Percentiles rank a stretch among this genome's conserved stretches.
Conservation (phyloP, 2,888 invertebrate genomes). For the Chaitophorus viminalis region DNA sequence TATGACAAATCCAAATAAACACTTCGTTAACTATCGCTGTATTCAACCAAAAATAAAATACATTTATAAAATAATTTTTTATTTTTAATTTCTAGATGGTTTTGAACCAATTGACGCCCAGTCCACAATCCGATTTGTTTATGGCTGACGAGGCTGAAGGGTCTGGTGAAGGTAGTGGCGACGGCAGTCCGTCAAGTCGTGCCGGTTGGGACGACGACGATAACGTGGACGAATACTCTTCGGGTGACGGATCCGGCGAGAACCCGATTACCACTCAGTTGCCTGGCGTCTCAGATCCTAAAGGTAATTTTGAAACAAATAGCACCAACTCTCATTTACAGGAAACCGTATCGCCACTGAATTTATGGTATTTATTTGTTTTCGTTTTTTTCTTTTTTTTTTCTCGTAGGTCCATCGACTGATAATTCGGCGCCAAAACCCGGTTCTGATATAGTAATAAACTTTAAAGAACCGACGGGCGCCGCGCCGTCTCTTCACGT, state of each 20-base stretch:
- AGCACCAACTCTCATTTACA: too few relatives aligned
- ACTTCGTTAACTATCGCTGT: too few relatives aligned
- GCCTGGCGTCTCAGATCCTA: slow-evolving; percentile 11
- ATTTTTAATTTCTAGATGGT: slow-evolving; percentile 64
- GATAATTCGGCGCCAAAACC: slow-evolving; percentile 8
- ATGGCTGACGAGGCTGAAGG: slow-evolving; percentile 65
- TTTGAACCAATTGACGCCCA: slow-evolving; percentile 65
- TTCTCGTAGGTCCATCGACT: slow-evolving; percentile 3
- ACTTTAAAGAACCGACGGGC: slow-evolving; percentile 7
- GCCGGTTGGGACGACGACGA: slow-evolving; percentile 69
- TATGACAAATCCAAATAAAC: too few relatives aligned
- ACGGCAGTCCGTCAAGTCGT: slow-evolving; percentile 70
- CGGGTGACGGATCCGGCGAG: slow-evolving; percentile 64
- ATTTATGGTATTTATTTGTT: background rate
- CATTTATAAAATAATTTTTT: background rate
- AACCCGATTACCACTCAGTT: slow-evolving; percentile 39
- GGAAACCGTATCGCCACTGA: background rate
- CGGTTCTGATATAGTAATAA: background rate
- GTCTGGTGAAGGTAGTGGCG: slow-evolving; percentile 69
- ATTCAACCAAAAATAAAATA: too few relatives aligned
- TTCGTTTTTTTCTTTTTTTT: background rate
- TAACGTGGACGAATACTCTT: slow-evolving; percentile 66
- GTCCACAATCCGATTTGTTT: slow-evolving; percentile 65
- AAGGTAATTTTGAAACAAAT: background rate
- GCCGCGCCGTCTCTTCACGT: background rate